These are phyloP conservation scores for Amaurobius ferox DNA, from an alignment of 2,888 invertebrate species.

Conservation along the genomic window DNA sequence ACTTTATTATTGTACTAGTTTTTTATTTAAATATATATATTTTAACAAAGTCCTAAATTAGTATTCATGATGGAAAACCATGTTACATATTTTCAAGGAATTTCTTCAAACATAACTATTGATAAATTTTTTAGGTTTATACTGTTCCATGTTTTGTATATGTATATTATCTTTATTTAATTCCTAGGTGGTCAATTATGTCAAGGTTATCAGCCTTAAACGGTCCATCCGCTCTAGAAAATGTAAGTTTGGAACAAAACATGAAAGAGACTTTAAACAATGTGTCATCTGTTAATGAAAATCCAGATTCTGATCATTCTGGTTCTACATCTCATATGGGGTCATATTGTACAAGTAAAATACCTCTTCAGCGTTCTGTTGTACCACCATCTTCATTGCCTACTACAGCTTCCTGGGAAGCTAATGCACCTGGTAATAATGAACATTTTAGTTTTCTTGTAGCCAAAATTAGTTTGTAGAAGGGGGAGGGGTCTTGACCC, in stretches of 20 bases:
- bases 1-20: too few relatives aligned
- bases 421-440: conserved; percentile 66
- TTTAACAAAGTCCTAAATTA: too few relatives aligned
- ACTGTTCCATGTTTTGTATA: too few relatives aligned
- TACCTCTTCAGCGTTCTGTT: conserved; percentile 56
- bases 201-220: conserved; percentile 55
- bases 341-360: conserved; percentile 45
- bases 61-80: too few relatives aligned
- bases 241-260: conserved; percentile 62
- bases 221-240: conserved; percentile 65
- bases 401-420: conserved; percentile 62
- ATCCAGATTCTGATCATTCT: conserved; percentile 64
- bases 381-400: conserved; percentile 68
- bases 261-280: conserved; percentile 45
- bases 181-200: conserved; percentile 34
- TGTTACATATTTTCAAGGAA: too few relatives aligned
- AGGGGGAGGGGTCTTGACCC: too few relatives aligned
- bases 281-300: conserved; percentile 64
- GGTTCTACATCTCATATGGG: conserved; percentile 55
- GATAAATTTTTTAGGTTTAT: too few relatives aligned
- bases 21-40: too few relatives aligned
- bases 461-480: too few relatives aligned
- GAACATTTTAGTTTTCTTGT: too few relatives aligned
- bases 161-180: not conserved
- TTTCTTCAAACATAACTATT: too few relatives aligned